Percentiles rank a stretch among this genome's conserved stretches.
phyloP scores from a whole-genome alignment of 2,888 invertebrate genomes.

The Cataglyphis rosenhaueri region DNA sequence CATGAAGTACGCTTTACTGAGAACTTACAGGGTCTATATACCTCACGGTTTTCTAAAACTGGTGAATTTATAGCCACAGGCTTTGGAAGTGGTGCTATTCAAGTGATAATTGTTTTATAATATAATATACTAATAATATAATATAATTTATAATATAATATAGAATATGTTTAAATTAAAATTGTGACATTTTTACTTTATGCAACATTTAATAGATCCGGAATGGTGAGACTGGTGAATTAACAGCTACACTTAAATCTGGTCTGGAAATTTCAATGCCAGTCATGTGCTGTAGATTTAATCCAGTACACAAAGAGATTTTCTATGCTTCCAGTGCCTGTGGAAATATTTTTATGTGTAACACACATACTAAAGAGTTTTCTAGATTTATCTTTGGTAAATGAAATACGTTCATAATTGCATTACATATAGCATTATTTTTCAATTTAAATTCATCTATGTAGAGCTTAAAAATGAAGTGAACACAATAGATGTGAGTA shows the following conservation, averaged over 20 bases:
- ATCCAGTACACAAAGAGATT: slow-evolving; percentile 73
- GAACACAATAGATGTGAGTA: slow-evolving; percentile 81
- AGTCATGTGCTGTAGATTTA: slow-evolving; percentile 80
- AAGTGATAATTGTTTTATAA: slow-evolving; percentile 83
- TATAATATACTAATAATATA: background rate
- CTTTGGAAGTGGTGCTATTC: slow-evolving; percentile 87
- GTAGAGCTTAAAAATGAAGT: slow-evolving; percentile 83
- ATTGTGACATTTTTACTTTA: background rate
- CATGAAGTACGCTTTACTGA: slow-evolving; percentile 79
- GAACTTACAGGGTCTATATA: slow-evolving; percentile 81
- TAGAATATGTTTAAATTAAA: background rate
- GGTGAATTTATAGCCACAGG: slow-evolving; percentile 86
- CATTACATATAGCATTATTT: background rate
- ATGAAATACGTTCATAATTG: slow-evolving; percentile 7
- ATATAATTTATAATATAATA: background rate
- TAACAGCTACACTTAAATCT: slow-evolving; percentile 74
- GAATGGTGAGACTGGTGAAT: slow-evolving; percentile 75
- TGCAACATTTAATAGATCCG: slow-evolving; percentile 72
- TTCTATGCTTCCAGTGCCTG: slow-evolving; percentile 82
- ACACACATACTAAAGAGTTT: slow-evolving; percentile 72
- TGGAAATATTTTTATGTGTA: slow-evolving; percentile 81
- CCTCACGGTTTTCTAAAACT: slow-evolving; percentile 85
- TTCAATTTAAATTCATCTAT: background rate
- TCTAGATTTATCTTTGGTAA: slow-evolving; percentile 78
- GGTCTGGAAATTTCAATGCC: slow-evolving; percentile 77